Percentiles rank a stretch among this genome's conserved stretches.
Conservation (phyloP, 2,797 vertebrate genomes). For the Gymnothorax javanicus region DNA sequence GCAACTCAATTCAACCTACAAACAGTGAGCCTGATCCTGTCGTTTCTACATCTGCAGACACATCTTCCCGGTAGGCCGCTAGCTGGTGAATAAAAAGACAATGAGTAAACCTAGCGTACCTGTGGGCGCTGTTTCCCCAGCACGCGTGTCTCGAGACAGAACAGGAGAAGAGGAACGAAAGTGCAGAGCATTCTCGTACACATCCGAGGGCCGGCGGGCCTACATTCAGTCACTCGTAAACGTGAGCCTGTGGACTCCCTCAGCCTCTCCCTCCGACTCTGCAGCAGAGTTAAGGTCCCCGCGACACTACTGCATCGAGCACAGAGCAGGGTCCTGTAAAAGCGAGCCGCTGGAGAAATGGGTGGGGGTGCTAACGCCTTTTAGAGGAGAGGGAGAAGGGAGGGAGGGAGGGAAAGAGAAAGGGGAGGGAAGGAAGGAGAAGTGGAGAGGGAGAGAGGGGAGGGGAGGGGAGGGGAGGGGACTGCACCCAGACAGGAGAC, state of each 20-base stretch:
- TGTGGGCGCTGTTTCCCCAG: conserved; percentile 82
- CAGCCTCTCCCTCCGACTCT: conserved; percentile 46
- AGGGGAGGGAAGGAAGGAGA: conserved; percentile 35
- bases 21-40: background rate
- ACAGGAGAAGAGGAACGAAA: conserved; percentile 70
- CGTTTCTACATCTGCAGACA: background rate
- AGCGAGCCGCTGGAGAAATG: conserved; percentile 64
- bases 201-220: conserved; percentile 44
- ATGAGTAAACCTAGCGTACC: conserved; percentile 75
- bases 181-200: conserved; percentile 70
- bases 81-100: background rate
- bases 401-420: conserved; percentile 52
- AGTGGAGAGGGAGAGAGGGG: conserved; percentile 24
- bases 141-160: conserved; percentile 80
- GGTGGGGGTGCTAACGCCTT: conserved; percentile 39
- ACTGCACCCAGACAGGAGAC: background rate
- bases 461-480: conserved; percentile 41
- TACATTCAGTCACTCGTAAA: conserved; percentile 40
- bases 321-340: conserved; percentile 62
- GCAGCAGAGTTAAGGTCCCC: conserved; percentile 55
- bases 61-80: background rate
- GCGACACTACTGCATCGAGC: conserved; percentile 55
- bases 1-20: background rate
- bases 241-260: conserved; percentile 49
- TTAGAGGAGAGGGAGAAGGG: conserved; percentile 49